phyloP scores from a whole-genome alignment of 2,888 invertebrate species.

The Mythimna loreyi region DNA sequence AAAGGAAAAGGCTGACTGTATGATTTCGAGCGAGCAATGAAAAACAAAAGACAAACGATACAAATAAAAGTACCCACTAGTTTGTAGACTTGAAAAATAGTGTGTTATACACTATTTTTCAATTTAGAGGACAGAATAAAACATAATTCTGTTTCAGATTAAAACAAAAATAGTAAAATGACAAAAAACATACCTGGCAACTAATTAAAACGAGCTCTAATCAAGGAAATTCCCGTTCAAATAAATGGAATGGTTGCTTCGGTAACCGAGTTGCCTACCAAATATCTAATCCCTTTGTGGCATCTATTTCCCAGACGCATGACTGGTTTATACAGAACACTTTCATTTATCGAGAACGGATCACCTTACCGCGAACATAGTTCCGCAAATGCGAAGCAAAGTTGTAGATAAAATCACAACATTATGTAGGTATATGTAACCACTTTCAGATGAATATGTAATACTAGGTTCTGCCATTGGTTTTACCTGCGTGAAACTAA shows the following conservation, averaged over 20 bases:
- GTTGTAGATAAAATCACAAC: slow-evolving; percentile 36
- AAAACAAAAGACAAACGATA: too few relatives aligned
- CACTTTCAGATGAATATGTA: background rate
- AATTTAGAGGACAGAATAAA: background rate
- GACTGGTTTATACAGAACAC: slow-evolving; percentile 36
- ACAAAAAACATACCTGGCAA: background rate
- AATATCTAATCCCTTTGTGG: slow-evolving; percentile 14
- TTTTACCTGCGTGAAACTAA: background rate
- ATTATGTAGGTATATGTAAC: background rate
- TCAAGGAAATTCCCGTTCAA: background rate
- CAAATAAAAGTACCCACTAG: too few relatives aligned
- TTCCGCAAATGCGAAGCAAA: slow-evolving; percentile 14
- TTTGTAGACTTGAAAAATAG: too few relatives aligned
- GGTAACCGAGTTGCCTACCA: background rate
- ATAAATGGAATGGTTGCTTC: background rate
- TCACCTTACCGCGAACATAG: slow-evolving; percentile 43
- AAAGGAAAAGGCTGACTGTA: too few relatives aligned
- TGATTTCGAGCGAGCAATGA: too few relatives aligned
- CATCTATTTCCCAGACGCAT: slow-evolving; percentile 31
- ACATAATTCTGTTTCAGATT: too few relatives aligned
- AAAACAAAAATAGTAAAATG: background rate
- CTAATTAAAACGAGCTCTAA: background rate
- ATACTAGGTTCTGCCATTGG: background rate
- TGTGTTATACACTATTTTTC: too few relatives aligned
- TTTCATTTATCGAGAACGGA: slow-evolving; percentile 38